Evolutionary conservation across 2,113 vertebrate species (phyloP).

Genomic region (Myanophis thanlyinensis): DNA sequence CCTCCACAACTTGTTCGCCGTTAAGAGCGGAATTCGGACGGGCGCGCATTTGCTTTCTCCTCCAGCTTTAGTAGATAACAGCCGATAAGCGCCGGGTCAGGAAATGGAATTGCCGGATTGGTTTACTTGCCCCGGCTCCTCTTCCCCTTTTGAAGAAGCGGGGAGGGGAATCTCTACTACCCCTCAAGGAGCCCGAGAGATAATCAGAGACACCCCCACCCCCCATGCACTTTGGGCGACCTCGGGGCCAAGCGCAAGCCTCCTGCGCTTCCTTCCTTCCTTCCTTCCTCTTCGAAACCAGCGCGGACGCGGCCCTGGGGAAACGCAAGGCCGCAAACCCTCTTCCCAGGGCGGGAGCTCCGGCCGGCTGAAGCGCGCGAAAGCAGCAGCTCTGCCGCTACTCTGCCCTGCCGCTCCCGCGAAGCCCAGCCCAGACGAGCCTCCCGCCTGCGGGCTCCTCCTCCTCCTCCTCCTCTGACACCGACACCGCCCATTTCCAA

Average conservation of each 20-base stretch:
- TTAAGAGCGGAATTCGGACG: background rate
- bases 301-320: background rate
- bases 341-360: background rate
- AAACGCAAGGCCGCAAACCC: background rate
- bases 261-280: background rate
- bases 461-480: constrained; percentile 24
- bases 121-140: background rate
- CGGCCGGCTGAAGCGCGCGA: background rate
- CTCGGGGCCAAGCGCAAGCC: background rate
- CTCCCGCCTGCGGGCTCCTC: constrained; percentile 1
- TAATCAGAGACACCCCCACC: background rate
- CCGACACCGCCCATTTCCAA: constrained; percentile 31
- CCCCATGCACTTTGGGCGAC: background rate
- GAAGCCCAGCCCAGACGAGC: background rate
- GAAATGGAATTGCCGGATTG: background rate
- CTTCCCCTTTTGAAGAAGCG: background rate
- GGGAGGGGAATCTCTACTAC: too few species aligned
- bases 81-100: background rate
- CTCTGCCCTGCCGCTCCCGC: too few species aligned
- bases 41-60: background rate
- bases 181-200: background rate
- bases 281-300: background rate
- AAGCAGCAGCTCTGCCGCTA: background rate
- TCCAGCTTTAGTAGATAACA: background rate
- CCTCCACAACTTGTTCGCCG: too few species aligned